phyloP scores from a whole-genome alignment of 2,888 invertebrate species.

The Drepanosiphum platanoidis region DNA sequence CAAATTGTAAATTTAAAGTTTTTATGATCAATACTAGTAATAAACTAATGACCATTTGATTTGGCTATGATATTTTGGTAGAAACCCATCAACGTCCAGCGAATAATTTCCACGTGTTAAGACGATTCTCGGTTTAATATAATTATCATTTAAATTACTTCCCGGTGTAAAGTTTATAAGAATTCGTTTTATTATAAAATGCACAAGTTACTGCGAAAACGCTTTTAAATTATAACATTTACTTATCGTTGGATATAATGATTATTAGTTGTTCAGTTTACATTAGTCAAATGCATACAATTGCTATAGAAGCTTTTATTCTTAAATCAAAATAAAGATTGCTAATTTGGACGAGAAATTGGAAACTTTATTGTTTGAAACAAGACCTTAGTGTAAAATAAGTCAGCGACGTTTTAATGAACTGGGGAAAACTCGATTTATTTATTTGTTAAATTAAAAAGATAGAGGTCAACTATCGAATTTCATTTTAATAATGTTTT shows the following conservation, averaged over 20 bases:
- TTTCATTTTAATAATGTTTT: constrained; percentile 38
- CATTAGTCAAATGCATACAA: not conserved
- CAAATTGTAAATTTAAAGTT: too few species aligned
- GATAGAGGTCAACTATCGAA: not conserved
- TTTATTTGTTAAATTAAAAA: constrained; percentile 31
- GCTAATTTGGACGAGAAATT: constrained; percentile 20
- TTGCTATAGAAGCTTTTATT: not conserved
- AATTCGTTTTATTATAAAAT: not conserved
- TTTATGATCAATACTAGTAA: not conserved
- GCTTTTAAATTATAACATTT: not conserved
- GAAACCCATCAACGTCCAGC: not conserved
- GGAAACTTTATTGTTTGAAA: constrained; percentile 38
- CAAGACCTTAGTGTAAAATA: constrained; percentile 13
- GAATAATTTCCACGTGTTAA: not conserved
- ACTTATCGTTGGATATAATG: not conserved
- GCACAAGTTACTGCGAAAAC: not conserved
- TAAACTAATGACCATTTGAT: too few species aligned
- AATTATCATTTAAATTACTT: not conserved
- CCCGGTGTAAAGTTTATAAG: not conserved
- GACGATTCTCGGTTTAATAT: not conserved
- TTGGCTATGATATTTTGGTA: not conserved
- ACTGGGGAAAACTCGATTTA: constrained; percentile 1
- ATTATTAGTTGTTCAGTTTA: not conserved
- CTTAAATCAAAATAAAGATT: constrained; percentile 6
- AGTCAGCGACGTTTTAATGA: constrained; percentile 45